These are phyloP conservation scores for Myopa testacea DNA, from an alignment of 2,888 invertebrate species.

Conservation along the genomic window DNA sequence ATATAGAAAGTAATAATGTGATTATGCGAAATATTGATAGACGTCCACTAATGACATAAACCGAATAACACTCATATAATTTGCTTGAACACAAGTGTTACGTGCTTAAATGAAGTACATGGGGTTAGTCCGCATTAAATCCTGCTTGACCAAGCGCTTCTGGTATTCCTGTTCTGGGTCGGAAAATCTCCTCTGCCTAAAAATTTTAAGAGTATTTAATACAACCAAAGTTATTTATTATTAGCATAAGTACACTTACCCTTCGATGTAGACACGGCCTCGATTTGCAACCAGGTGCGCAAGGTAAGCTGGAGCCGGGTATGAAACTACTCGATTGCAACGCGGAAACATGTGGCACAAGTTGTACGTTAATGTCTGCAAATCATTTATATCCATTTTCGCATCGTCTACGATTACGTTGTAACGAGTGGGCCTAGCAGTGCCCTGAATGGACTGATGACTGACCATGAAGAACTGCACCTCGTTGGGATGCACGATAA, in stretches of 20 bases:
- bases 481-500: constrained; percentile 87
- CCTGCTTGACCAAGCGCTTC: constrained; percentile 70
- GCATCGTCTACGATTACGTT: constrained; percentile 86
- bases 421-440: constrained; percentile 88
- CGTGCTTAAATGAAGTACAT: constrained; percentile 78
- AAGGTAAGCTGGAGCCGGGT: constrained; percentile 89
- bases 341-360: constrained; percentile 88
- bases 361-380: constrained; percentile 84
- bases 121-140: constrained; percentile 71
- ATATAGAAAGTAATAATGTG: too few relatives aligned
- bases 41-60: too few relatives aligned
- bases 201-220: constrained; percentile 18
- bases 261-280: constrained; percentile 68
- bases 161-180: constrained; percentile 70
- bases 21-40: too few relatives aligned
- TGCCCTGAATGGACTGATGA: constrained; percentile 81
- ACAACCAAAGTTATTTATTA: background rate
- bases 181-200: constrained; percentile 25
- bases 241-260: constrained; percentile 51
- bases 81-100: too few relatives aligned
- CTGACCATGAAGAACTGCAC: constrained; percentile 88
- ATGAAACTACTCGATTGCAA: constrained; percentile 85
- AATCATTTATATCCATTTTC: constrained; percentile 76
- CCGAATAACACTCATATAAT: too few relatives aligned
- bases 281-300: constrained; percentile 87